Conservation (phyloP, 2,797 vertebrate species). For the Adelosebastes latens region DNA sequence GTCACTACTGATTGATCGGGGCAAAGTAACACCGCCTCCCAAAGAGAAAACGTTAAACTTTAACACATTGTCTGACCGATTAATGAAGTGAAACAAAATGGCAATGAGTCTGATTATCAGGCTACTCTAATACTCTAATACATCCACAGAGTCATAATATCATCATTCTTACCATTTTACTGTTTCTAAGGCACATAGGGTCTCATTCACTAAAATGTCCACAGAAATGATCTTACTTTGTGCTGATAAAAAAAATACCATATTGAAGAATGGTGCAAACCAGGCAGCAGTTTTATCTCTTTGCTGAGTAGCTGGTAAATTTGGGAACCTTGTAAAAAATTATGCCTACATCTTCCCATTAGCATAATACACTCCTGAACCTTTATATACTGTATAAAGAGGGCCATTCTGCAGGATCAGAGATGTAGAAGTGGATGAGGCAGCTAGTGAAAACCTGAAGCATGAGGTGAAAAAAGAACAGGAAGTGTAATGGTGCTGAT, state of each 20-base stretch:
- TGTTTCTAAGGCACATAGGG: background rate
- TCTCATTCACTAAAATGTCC: background rate
- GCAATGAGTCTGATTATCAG: background rate
- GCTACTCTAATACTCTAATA: background rate
- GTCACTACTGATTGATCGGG: background rate
- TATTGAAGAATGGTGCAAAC: background rate
- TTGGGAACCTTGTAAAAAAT: background rate
- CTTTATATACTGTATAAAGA: background rate
- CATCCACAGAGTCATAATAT: background rate
- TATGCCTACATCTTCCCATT: background rate
- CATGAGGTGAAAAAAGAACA: constrained; percentile 2
- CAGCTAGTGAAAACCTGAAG: constrained; percentile 1
- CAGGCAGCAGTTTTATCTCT: background rate
- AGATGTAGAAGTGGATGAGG: background rate
- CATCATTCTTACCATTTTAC: too few relatives aligned
- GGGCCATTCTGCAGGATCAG: background rate
- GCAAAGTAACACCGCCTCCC: background rate
- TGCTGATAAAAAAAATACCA: background rate
- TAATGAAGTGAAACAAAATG: background rate
- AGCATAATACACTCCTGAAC: background rate
- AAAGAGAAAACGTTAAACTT: background rate
- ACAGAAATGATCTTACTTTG: background rate
- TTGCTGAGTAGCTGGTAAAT: background rate
- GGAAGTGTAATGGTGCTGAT: constrained; percentile 9
- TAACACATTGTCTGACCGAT: background rate